Percentiles rank a stretch among this genome's conserved stretches.
These are phyloP conservation scores for Pitta sordida DNA, from an alignment of 2,113 vertebrate genomes.

Conservation along the genomic window DNA sequence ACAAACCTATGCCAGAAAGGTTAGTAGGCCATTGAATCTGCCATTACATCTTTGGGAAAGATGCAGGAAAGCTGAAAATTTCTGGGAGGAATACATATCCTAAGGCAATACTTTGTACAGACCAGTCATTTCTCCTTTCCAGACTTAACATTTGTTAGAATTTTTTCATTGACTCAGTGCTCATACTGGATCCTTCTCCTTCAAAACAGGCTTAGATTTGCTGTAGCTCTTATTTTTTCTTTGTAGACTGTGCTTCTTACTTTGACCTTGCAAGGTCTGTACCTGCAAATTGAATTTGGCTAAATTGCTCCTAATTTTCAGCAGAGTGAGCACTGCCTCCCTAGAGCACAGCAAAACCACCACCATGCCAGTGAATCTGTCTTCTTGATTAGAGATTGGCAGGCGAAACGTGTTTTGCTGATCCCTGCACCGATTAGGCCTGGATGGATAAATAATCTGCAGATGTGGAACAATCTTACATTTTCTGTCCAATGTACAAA, in stretches of 20 bases:
- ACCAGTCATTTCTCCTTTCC: neutral
- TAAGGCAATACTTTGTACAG: neutral
- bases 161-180: neutral
- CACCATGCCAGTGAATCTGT: neutral
- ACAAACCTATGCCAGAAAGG: neutral
- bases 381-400: slow-evolving; percentile 32
- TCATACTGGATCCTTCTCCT: neutral
- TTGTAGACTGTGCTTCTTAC: neutral
- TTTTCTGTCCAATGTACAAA: neutral
- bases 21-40: neutral
- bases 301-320: slow-evolving; percentile 32
- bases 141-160: neutral
- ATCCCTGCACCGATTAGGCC: neutral
- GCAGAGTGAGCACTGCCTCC: neutral
- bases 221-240: neutral
- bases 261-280: slow-evolving; percentile 27
- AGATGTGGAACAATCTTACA: neutral
- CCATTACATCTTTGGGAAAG: neutral
- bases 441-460: slow-evolving; percentile 19
- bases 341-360: neutral
- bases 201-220: neutral
- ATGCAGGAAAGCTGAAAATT: neutral
- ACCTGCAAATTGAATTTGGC: slow-evolving; percentile 38
- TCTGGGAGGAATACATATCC: neutral
- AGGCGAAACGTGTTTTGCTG: slow-evolving; percentile 26